phyloP scores from a whole-genome alignment of 2,797 vertebrate genomes.

The Kryptolebias ocellatus region DNA sequence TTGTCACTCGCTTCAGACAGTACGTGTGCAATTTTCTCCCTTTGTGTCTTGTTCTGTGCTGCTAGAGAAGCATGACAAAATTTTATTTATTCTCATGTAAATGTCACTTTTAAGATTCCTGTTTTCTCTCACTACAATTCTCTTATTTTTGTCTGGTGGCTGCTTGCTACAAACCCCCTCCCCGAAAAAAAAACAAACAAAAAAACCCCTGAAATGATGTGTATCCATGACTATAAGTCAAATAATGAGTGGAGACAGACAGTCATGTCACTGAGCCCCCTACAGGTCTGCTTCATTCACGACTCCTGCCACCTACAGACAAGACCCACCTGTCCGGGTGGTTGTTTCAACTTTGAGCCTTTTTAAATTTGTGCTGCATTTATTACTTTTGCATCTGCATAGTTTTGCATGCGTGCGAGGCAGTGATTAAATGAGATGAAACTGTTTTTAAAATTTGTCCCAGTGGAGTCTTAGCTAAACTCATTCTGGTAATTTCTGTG shows the following conservation, averaged over 20 bases:
- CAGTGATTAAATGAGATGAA: conserved; percentile 12
- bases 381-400: background rate
- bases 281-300: conserved; percentile 44
- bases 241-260: conserved; percentile 55
- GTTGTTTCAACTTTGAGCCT: conserved; percentile 36
- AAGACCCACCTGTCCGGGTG: conserved; percentile 18
- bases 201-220: conserved; percentile 23
- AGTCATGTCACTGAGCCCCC: conserved; percentile 48
- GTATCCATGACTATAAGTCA: conserved; percentile 63
- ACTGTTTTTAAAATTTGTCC: conserved; percentile 39
- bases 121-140: conserved; percentile 10
- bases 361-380: conserved; percentile 5
- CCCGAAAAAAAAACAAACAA: conserved; percentile 8
- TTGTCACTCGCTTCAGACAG: conserved; percentile 39
- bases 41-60: conserved; percentile 45
- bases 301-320: conserved; percentile 26
- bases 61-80: conserved; percentile 35
- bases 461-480: conserved; percentile 53
- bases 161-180: conserved; percentile 47
- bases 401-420: conserved; percentile 16
- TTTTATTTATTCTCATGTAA: conserved; percentile 28
- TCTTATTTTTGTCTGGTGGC: conserved; percentile 29
- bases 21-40: conserved; percentile 40
- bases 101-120: conserved; percentile 35
- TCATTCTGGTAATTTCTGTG: conserved; percentile 30